Evolutionary conservation across 2,113 vertebrate genomes (phyloP), one percentile per base, ranked within the genome.

Genomic region (Paradisaea rubra): DNA sequence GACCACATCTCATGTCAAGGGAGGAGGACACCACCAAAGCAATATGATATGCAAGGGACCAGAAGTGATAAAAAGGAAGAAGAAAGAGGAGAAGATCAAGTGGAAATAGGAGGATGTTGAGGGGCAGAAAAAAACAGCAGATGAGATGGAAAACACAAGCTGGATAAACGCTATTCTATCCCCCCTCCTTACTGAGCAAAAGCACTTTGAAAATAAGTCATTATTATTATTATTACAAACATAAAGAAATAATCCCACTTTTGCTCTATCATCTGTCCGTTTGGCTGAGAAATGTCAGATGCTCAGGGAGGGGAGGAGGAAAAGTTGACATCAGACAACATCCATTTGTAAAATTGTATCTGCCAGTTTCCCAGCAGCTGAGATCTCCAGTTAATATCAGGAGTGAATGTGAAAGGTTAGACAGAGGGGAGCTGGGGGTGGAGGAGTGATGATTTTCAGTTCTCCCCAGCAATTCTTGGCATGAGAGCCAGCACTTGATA

Each of bases 321-420:
- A 95, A 88, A 24, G 70, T 31, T 86, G 93, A 86, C 89, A 95
- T 94, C 84, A 90, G 86, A 86, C 30, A 82, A 89, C 76, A 95
- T 89, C 74, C 93, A 96, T 96, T 97, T 96, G 93, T 95, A 91
- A 95, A 96, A 97, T 93, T 92, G 50, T 93, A 86, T 95, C 91
- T 89, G 78, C 88, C 87, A 63, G 89, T 72, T 89, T 91, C 68
- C 76, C 93, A 83, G 90, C 88, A 95, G 81, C 81, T 89, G 57
- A 14, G 77, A 95, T 89, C 89, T 86, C 50, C 94, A 41, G 30
- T 92, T 97, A 97, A 95, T 92, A 96, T 61, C 91, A 91, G 56
- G 59, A 91, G 63, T 39, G 77, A 91, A 89, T 71, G 76, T 14
- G 37, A 90, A 81, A 94, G 54, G 86, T 77, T 69, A 53, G 87